Conservation (phyloP, 2,113 vertebrate genomes). For the Chloropsis hardwickii region DNA sequence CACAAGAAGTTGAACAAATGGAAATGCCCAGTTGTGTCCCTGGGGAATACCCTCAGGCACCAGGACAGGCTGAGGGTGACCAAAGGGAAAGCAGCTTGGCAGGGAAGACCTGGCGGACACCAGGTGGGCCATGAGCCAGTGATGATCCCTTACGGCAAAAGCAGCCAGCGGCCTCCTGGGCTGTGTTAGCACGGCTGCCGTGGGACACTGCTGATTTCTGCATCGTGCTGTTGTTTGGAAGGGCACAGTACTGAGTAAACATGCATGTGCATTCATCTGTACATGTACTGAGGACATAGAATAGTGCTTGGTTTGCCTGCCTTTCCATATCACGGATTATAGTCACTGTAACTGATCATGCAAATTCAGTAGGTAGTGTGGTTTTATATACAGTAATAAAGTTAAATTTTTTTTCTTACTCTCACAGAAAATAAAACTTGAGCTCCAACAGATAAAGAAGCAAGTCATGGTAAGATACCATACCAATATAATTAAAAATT, state of each 20-base stretch:
- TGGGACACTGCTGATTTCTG: not conserved
- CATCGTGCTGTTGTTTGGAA: not conserved
- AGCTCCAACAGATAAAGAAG: slow-evolving; percentile 85
- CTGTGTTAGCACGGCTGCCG: not conserved
- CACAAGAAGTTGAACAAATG: not conserved
- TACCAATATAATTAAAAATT: not conserved
- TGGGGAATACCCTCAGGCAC: not conserved
- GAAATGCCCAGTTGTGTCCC: not conserved
- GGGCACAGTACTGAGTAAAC: not conserved
- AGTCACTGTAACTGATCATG: not conserved
- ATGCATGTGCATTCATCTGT: accelerated
- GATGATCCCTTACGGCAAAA: not conserved
- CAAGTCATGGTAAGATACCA: slow-evolving; percentile 82
- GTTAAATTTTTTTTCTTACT: not conserved
- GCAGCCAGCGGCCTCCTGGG: not conserved
- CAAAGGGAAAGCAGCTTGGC: not conserved
- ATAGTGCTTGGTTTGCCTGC: not conserved
- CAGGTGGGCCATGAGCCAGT: not conserved
- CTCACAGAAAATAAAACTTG: slow-evolving; percentile 90
- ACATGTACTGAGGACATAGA: not conserved
- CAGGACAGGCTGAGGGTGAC: not conserved
- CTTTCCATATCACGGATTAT: not conserved
- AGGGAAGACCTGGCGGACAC: not conserved
- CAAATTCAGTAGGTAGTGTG: not conserved
- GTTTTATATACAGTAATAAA: not conserved